Evolutionary conservation across 2,797 vertebrate genomes (phyloP).

Genomic region (Sylvilagus floridanus): DNA sequence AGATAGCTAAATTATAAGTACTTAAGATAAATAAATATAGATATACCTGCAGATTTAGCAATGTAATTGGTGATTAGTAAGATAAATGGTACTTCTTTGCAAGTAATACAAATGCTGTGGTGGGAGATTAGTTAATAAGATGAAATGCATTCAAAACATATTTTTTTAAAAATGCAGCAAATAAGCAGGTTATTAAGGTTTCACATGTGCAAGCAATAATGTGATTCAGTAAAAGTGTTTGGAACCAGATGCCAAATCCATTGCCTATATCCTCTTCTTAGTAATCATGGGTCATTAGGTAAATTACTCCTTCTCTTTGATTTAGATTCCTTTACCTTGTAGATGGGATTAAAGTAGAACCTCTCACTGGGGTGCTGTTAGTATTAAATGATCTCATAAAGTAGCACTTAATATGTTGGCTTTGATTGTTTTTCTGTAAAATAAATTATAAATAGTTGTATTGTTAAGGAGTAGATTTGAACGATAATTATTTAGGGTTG

Average conservation of each 20-base stretch:
- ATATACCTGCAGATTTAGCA: neutral
- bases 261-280: neutral
- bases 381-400: neutral
- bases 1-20: neutral
- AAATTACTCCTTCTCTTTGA: neutral
- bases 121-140: neutral
- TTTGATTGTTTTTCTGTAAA: neutral
- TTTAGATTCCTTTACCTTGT: neutral
- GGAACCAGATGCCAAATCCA: neutral
- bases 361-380: neutral
- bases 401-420: neutral
- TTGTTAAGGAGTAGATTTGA: neutral
- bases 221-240: neutral
- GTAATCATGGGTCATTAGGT: neutral
- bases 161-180: neutral
- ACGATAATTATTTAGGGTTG: neutral
- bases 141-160: neutral
- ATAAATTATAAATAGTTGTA: neutral
- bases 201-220: neutral
- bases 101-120: neutral
- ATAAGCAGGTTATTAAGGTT: neutral
- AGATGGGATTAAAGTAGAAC: neutral
- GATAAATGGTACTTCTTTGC: neutral
- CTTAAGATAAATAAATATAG: neutral
- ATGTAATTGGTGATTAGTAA: neutral